Evolutionary conservation across 2,797 vertebrate species (phyloP).

Genomic region (Dipus sagitta): DNA sequence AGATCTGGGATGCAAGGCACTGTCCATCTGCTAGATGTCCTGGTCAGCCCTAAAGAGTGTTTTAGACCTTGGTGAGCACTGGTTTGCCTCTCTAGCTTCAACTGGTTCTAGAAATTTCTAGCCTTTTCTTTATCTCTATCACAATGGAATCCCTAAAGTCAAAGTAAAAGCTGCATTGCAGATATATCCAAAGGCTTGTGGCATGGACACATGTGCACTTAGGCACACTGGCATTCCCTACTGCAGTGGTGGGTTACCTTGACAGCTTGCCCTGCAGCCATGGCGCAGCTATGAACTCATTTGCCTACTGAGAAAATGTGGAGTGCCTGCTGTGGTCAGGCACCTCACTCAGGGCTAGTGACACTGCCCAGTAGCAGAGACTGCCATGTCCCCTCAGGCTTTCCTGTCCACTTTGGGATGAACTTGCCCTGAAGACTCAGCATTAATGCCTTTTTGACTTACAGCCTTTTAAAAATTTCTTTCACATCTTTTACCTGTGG

Average conservation of each 20-base stretch:
- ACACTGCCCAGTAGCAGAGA: background rate
- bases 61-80: background rate
- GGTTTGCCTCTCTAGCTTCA: background rate
- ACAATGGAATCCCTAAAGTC: background rate
- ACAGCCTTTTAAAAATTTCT: background rate
- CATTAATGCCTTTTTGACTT: background rate
- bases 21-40: background rate
- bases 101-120: background rate
- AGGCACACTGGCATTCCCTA: accelerated
- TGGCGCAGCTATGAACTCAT: background rate
- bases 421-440: background rate
- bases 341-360: background rate
- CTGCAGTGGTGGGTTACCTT: background rate
- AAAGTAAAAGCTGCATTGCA: background rate
- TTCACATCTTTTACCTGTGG: background rate
- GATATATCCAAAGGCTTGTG: background rate
- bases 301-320: background rate
- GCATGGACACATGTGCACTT: background rate
- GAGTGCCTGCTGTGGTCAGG: background rate
- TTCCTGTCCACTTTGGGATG: background rate
- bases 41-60: background rate
- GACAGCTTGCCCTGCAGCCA: background rate
- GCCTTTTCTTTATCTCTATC: background rate
- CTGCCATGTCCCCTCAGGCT: background rate
- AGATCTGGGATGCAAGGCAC: background rate